Conservation (phyloP, 2,888 invertebrate species). For the Diplazon laetatorius region DNA sequence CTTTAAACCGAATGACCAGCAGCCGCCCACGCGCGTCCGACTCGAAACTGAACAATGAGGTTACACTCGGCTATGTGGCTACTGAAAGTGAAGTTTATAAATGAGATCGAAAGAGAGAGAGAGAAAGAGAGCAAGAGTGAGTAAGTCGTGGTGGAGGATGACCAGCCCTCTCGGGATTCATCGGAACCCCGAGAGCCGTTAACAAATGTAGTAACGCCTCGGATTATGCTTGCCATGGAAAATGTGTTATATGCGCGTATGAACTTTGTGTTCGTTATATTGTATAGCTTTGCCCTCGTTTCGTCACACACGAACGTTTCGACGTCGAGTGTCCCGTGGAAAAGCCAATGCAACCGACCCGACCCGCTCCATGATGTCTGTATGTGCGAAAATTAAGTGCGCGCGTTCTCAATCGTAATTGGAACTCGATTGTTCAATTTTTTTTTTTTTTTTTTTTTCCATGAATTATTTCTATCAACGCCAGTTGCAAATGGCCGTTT, state of each 20-base stretch:
- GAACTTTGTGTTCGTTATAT: slow-evolving; percentile 33
- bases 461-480: background rate
- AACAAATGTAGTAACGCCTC: slow-evolving; percentile 47
- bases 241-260: background rate
- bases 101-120: slow-evolving; percentile 5
- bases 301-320: slow-evolving; percentile 45
- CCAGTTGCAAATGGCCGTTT: slow-evolving; percentile 1
- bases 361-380: background rate
- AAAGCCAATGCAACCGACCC: slow-evolving; percentile 31
- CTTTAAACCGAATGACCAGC: slow-evolving; percentile 72
- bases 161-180: slow-evolving; percentile 47
- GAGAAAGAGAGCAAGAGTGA: slow-evolving; percentile 39
- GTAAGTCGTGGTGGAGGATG: slow-evolving; percentile 38
- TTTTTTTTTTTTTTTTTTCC: too few relatives aligned
- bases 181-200: slow-evolving; percentile 24
- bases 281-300: slow-evolving; percentile 50
- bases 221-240: slow-evolving; percentile 36
- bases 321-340: slow-evolving; percentile 27
- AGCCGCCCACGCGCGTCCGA: slow-evolving; percentile 75
- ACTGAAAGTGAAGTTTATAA: slow-evolving; percentile 28
- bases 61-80: background rate
- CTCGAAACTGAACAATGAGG: slow-evolving; percentile 60
- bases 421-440: slow-evolving; percentile 53
- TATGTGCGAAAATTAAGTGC: slow-evolving; percentile 9
- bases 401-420: slow-evolving; percentile 49